Conservation (phyloP, 2,888 invertebrate species). For the Heliconius cydno region DNA sequence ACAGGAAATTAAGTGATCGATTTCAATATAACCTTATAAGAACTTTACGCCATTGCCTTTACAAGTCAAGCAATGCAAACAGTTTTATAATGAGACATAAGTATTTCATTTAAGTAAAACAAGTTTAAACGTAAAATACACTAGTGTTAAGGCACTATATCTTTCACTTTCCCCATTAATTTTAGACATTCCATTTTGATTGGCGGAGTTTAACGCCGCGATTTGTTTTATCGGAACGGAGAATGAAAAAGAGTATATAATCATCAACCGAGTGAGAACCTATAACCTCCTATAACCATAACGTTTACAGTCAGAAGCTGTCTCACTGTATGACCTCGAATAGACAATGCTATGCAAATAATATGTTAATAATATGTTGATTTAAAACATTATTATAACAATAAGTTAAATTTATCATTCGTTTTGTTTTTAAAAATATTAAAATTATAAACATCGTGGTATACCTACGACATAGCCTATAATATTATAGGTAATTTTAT, state of each 20-base stretch:
- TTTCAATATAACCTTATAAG: background rate
- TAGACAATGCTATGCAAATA: slow-evolving; percentile 1
- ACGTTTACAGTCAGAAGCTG: background rate
- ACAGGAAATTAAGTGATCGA: background rate
- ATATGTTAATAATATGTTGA: background rate
- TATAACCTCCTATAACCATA: no score
- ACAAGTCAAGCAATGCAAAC: slow-evolving; percentile 1
- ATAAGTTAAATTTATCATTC: background rate
- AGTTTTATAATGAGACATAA: background rate
- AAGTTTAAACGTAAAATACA: no score
- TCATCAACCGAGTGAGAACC: background rate
- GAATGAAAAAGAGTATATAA: background rate
- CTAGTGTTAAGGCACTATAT: background rate
- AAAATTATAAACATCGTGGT: background rate
- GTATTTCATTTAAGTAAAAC: background rate
- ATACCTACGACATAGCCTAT: no score
- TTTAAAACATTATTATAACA: background rate
- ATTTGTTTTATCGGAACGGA: background rate
- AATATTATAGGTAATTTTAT: no score
- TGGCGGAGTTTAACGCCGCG: background rate
- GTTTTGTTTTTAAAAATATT: background rate
- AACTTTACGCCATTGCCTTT: background rate
- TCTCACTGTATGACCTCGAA: background rate
- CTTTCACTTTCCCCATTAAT: background rate
- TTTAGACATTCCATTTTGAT: background rate